A percentile compares a stretch with the other conserved stretches of the same genome.
Evolutionary conservation across 1,140 invertebrate genomes (phyloP).

Genomic region (Tachypleus tridentatus): DNA sequence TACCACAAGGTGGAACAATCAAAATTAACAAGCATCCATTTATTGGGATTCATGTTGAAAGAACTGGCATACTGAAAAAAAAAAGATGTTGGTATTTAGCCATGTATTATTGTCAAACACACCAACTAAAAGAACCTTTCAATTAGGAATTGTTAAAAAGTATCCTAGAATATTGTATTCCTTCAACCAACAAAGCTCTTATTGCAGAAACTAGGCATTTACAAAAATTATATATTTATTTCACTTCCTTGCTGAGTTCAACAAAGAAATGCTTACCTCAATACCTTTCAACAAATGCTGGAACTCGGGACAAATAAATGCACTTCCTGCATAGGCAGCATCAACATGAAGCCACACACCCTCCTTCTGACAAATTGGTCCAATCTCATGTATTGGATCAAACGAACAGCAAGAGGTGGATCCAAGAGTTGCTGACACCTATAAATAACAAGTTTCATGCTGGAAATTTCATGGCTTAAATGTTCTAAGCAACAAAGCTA

Average conservation of each 20-base stretch:
- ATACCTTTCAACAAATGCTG: constrained; percentile 65
- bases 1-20: constrained; percentile 94
- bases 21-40: constrained; percentile 93
- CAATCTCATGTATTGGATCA: constrained; percentile 82
- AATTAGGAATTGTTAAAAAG: too few relatives aligned
- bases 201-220: too few relatives aligned
- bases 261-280: constrained; percentile 36
- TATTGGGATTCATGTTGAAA: constrained; percentile 97
- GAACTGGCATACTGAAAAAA: constrained; percentile 67
- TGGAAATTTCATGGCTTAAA: too few relatives aligned
- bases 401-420: constrained; percentile 91
- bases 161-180: too few relatives aligned
- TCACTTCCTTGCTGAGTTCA: too few relatives aligned
- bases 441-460: too few relatives aligned
- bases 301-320: constrained; percentile 89
- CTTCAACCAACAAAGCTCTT: too few relatives aligned
- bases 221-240: too few relatives aligned
- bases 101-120: too few relatives aligned
- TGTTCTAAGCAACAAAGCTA: too few relatives aligned
- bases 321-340: constrained; percentile 80
- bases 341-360: constrained; percentile 58
- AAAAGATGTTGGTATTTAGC: too few relatives aligned
- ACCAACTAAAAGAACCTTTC: too few relatives aligned
- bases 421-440: constrained; percentile 49
- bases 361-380: constrained; percentile 60